phyloP scores from a whole-genome alignment of 2,113 vertebrate genomes.

The Romanogobio albipinnatus region DNA sequence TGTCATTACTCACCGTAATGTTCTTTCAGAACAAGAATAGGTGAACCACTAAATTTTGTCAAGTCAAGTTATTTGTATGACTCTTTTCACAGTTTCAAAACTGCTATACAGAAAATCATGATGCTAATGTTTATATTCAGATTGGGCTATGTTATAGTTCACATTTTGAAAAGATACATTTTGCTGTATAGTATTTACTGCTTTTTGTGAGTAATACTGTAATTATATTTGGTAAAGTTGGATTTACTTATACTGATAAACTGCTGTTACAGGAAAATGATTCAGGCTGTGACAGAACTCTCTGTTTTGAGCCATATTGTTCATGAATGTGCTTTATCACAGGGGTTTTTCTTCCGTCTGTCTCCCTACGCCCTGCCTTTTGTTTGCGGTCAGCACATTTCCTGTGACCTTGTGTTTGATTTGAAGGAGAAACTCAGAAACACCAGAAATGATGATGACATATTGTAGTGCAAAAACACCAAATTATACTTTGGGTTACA shows the following conservation, averaged over 20 bases:
- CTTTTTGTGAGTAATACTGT: too few species aligned
- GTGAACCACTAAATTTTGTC: too few species aligned
- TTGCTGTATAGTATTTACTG: too few species aligned
- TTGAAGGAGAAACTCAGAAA: not conserved
- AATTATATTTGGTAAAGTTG: too few species aligned
- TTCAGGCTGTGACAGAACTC: not conserved
- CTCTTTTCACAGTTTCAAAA: too few species aligned
- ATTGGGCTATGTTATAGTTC: too few species aligned
- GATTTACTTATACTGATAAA: not conserved
- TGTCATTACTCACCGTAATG: too few species aligned
- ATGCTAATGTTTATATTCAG: too few species aligned
- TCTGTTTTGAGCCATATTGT: constrained; percentile 5
- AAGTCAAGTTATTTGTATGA: too few species aligned
- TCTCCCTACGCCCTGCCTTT: constrained; percentile 9
- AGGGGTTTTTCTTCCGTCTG: not conserved
- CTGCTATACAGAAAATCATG: too few species aligned
- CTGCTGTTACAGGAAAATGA: not conserved
- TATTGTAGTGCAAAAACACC: not conserved
- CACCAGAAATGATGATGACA: not conserved
- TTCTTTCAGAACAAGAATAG: too few species aligned
- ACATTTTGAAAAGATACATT: too few species aligned
- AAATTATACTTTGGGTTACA: not conserved
- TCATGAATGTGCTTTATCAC: constrained; percentile 20
- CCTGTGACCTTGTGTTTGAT: constrained; percentile 19
- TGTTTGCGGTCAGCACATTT: constrained; percentile 21